Percentiles rank a stretch among this genome's conserved stretches.
Evolutionary conservation across 2,113 vertebrate genomes (phyloP).

Genomic region (Rissa tridactyla): DNA sequence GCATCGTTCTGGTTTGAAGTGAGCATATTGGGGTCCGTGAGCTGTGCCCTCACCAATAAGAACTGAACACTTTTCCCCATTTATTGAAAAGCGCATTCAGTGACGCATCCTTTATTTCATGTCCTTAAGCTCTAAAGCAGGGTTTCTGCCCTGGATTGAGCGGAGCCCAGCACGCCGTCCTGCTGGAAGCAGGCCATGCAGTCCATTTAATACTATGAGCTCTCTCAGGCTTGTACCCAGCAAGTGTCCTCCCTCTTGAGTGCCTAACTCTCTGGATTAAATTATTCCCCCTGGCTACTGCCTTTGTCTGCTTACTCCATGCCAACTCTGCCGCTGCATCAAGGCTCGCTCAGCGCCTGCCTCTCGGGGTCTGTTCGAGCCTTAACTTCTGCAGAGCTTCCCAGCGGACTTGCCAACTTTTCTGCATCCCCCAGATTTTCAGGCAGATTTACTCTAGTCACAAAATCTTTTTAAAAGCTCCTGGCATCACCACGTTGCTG

Average conservation of each 20-base stretch:
- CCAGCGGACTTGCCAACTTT: neutral
- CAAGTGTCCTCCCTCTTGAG: neutral
- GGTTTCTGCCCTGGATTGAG: neutral
- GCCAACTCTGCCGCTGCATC: neutral
- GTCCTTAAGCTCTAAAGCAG: neutral
- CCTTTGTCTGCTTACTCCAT: neutral
- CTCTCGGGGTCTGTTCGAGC: neutral
- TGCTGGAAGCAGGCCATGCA: neutral
- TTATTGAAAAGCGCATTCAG: neutral
- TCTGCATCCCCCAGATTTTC: neutral
- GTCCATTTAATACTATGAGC: conserved; percentile 4
- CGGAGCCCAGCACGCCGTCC: accelerated
- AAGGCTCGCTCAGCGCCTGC: neutral
- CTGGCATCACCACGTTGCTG: neutral
- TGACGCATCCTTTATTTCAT: neutral
- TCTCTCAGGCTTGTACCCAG: neutral
- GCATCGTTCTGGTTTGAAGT: neutral
- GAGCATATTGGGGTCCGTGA: neutral
- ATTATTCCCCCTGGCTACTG: neutral
- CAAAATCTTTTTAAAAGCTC: neutral
- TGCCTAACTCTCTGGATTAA: conserved; percentile 6
- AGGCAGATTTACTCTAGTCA: neutral
- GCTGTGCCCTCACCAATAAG: neutral
- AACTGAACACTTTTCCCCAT: neutral
- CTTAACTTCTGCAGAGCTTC: neutral